A percentile compares a stretch with the other conserved stretches of the same genome.
phyloP scores from a whole-genome alignment of 2,797 vertebrate genomes.

The Cyclura pinguis region DNA sequence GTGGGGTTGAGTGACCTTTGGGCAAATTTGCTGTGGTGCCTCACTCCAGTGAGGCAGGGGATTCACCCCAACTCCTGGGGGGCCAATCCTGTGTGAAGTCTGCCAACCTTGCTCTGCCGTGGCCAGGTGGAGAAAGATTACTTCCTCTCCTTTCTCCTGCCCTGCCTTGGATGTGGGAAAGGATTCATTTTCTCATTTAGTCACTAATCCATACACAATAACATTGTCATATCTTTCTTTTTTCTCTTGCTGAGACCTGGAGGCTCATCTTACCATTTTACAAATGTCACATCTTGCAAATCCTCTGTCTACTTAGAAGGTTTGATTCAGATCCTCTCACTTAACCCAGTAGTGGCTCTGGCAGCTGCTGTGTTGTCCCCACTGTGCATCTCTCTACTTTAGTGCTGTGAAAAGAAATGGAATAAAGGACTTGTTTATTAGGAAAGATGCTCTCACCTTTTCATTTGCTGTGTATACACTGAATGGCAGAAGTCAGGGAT shows the following conservation, averaged over 20 bases:
- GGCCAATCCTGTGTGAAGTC: not conserved
- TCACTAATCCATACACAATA: not conserved
- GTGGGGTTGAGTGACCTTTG: too few species aligned
- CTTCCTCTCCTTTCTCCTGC: not conserved
- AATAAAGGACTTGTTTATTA: slow-evolving; percentile 13
- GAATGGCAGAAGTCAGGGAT: not conserved
- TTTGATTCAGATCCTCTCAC: not conserved
- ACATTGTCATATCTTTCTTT: not conserved
- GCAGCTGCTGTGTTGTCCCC: not conserved
- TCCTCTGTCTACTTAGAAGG: not conserved
- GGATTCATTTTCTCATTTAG: not conserved
- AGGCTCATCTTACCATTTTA: not conserved
- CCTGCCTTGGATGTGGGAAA: not conserved
- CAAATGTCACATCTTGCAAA: not conserved
- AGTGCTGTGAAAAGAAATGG: not conserved
- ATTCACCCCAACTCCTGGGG: too few species aligned
- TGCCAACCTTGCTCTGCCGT: too few species aligned
- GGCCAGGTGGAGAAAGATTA: not conserved
- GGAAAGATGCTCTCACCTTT: not conserved
- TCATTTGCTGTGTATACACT: not conserved
- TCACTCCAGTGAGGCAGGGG: too few species aligned
- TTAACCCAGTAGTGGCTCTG: not conserved
- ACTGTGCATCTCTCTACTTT: not conserved
- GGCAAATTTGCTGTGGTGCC: too few species aligned
- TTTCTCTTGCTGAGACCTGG: not conserved